phyloP scores from a whole-genome alignment of 2,113 vertebrate species.

The rat (Rattus norvegicus) region DNA sequence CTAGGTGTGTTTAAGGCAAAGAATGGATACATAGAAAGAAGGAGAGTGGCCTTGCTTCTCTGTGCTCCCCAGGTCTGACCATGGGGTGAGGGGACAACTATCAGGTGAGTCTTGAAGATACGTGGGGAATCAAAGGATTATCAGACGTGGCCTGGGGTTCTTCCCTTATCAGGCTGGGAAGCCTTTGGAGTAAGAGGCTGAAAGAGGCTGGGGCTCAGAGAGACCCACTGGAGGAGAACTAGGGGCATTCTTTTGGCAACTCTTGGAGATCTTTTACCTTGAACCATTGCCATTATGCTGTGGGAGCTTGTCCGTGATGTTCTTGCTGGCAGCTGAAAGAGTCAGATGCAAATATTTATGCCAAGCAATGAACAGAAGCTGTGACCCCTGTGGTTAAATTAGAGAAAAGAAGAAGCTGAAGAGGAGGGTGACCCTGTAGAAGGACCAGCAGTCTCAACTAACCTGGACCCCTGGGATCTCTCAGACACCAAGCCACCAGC shows the following conservation, averaged over 20 bases:
- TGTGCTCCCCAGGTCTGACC: not conserved
- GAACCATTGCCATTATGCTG: not conserved
- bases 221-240: not conserved
- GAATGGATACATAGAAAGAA: not conserved
- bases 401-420: no score
- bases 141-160: not conserved
- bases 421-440: no score
- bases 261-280: not conserved
- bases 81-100: not conserved
- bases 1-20: not conserved
- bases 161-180: not conserved
- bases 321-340: no score
- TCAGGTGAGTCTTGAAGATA: not conserved
- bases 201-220: not conserved
- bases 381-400: no score
- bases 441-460: no score
- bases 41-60: not conserved
- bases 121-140: not conserved
- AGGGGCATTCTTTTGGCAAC: not conserved
- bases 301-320: not conserved
- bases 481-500: no score
- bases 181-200: not conserved
- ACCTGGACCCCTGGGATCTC: no score
- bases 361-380: no score
- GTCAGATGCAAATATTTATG: no score